Conservation (phyloP, 1,140 invertebrate genomes). For the Ephestia elutella region DNA sequence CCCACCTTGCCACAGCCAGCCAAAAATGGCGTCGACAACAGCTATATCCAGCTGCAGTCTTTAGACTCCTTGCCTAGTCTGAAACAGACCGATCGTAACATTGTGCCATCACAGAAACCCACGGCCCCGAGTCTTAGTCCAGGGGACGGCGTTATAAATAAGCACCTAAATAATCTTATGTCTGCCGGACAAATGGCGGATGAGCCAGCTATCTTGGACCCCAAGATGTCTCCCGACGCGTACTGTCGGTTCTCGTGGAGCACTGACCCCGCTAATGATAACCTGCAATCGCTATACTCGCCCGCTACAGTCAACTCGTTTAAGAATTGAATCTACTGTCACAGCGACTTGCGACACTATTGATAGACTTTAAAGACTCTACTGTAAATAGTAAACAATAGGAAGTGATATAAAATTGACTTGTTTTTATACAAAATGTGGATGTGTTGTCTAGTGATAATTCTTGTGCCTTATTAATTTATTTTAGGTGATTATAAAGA, state of each 20-base stretch:
- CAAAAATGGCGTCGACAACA: conserved; percentile 49
- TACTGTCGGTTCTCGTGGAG: conserved; percentile 71
- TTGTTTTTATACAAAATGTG: conserved; percentile 42
- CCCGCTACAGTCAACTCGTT: conserved; percentile 35
- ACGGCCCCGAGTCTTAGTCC: conserved; percentile 54
- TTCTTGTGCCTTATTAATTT: conserved; percentile 73
- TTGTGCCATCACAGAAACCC: conserved; percentile 3
- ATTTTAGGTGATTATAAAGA: conserved; percentile 66
- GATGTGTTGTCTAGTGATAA: conserved; percentile 67
- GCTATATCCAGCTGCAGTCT: conserved; percentile 63
- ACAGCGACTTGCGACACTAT: conserved; percentile 39
- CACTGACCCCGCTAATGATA: conserved; percentile 62
- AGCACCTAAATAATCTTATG: conserved; percentile 59
- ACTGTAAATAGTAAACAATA: conserved; percentile 54
- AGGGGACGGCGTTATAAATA: conserved; percentile 58
- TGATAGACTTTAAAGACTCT: conserved; percentile 29
- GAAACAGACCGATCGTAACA: conserved; percentile 28
- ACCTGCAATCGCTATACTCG: conserved; percentile 58
- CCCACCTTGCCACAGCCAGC: conserved; percentile 55
- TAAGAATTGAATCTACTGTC: conserved; percentile 49
- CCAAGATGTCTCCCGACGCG: conserved; percentile 64
- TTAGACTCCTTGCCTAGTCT: conserved; percentile 58
- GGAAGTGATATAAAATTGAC: conserved; percentile 49
- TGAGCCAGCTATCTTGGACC: conserved; percentile 54
- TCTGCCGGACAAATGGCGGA: conserved; percentile 45